These are phyloP conservation scores for Allobates femoralis DNA, from an alignment of 2,797 vertebrate species.

Conservation along the genomic window DNA sequence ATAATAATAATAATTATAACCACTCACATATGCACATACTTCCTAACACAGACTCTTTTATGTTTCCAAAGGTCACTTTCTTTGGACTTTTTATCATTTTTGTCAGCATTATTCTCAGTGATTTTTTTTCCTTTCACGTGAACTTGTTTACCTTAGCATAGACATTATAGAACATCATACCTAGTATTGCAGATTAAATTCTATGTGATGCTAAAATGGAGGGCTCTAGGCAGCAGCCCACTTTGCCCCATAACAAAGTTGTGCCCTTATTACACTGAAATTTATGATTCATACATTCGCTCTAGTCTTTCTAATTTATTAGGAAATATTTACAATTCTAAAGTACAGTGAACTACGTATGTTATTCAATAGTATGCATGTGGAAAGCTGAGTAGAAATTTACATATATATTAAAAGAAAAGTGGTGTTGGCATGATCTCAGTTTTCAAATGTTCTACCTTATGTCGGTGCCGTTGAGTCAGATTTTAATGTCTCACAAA, in stretches of 20 bases:
- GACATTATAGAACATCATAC: too few relatives aligned
- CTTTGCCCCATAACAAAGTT: neutral
- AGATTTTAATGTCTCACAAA: neutral
- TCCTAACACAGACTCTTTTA: too few relatives aligned
- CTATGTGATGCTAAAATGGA: neutral
- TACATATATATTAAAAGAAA: constrained; percentile 15
- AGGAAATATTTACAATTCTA: neutral
- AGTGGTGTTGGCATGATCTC: neutral
- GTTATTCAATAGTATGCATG: neutral
- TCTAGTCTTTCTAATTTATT: neutral
- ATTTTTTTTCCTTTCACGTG: too few relatives aligned
- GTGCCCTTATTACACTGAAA: neutral
- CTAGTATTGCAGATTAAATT: too few relatives aligned
- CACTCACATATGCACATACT: too few relatives aligned
- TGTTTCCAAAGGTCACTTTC: too few relatives aligned
- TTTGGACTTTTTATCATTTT: too few relatives aligned
- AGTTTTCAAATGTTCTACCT: neutral
- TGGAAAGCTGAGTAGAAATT: neutral
- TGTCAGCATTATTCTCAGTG: too few relatives aligned
- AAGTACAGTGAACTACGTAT: neutral
- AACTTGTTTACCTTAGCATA: too few relatives aligned
- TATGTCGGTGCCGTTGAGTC: neutral
- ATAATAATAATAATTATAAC: too few relatives aligned
- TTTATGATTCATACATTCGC: neutral
- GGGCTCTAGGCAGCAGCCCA: neutral